Evolutionary conservation across 2,113 vertebrate genomes (phyloP).

Genomic region (Periophthalmus modestus): DNA sequence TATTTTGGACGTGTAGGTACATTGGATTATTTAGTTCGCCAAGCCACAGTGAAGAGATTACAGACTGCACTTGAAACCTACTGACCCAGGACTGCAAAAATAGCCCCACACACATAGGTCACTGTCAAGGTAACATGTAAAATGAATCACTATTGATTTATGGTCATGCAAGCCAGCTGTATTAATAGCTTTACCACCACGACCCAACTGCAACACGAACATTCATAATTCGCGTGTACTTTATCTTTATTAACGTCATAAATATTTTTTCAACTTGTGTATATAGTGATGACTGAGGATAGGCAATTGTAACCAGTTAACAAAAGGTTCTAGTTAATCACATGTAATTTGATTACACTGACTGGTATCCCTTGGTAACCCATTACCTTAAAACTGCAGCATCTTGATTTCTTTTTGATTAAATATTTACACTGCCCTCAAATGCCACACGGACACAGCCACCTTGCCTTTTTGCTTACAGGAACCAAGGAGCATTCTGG

Average conservation of each 20-base stretch:
- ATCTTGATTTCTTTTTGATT: conserved; percentile 47
- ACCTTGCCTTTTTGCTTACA: conserved; percentile 18
- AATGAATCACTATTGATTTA: conserved; percentile 8
- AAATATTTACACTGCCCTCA: conserved; percentile 56
- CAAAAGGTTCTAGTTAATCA: neutral
- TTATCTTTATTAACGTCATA: too few species aligned
- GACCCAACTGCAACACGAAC: neutral
- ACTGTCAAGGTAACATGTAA: conserved; percentile 9
- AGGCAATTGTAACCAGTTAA: neutral
- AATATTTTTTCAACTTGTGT: too few species aligned
- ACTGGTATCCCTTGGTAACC: conserved; percentile 18
- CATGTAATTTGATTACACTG: conserved; percentile 15
- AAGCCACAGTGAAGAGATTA: neutral
- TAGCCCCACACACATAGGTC: neutral
- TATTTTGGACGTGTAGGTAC: neutral
- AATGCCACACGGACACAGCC: conserved; percentile 4
- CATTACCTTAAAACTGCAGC: conserved; percentile 38
- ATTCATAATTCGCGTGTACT: neutral
- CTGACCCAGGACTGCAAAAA: neutral
- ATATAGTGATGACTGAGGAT: neutral
- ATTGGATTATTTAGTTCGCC: neutral
- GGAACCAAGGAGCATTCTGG: conserved; percentile 18
- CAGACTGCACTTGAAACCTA: neutral
- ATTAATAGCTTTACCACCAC: neutral
- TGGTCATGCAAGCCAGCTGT: neutral